Base-by-base conservation (phyloP, 2,888 invertebrate species). In the Scaptodrosophila latifasciaeformis region DNA sequence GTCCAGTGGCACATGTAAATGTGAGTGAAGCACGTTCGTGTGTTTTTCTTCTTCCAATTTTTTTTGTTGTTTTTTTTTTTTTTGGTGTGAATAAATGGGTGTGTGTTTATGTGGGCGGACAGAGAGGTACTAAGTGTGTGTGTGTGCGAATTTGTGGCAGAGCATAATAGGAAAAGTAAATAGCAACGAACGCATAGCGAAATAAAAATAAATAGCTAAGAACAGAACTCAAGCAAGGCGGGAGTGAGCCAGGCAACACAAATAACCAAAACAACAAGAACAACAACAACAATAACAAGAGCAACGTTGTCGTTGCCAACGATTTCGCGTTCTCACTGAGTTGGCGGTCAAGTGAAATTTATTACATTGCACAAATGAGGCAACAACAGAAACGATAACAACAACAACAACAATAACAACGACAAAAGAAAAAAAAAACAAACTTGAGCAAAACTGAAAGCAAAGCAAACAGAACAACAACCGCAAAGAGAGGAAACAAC, bases 311-410 rank as follows among this genome's bases (percentile, higher is more conserved):
- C 78, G n/a, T n/a, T n/a, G n/a, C n/a, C n/a, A n/a, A n/a, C n/a
- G n/a, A n/a, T n/a, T n/a, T 70, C 68, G 74, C 63, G 51, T 59
- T 76, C 67, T 39, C 72, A 79, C 61, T 72, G n/a, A n/a, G 79
- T 76, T 69, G 79, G 74, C 72, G 78, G 74, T 80, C 75, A 78
- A 80, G 60, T 62, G 49, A 71, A 78, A 75, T 75, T 75, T 75
- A 78, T 75, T 78, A 67, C 79, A 66, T 60, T 75, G 64, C 75
- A 78, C 79, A 81, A 81, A 75, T 75, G 81, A 78, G 81, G 62
- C 67, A 72, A 60, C 64, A 63, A 50, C 50, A 64, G n/a, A n/a
- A n/a, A 59, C 3, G 44, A 37, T 35, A 54, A 53, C 60, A 44
- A 50, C 53, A 35, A 44, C 44, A 42, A 9, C 18, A 30, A 27